phyloP scores from a whole-genome alignment of 1,140 invertebrate genomes.

The Drosophila virilis region DNA sequence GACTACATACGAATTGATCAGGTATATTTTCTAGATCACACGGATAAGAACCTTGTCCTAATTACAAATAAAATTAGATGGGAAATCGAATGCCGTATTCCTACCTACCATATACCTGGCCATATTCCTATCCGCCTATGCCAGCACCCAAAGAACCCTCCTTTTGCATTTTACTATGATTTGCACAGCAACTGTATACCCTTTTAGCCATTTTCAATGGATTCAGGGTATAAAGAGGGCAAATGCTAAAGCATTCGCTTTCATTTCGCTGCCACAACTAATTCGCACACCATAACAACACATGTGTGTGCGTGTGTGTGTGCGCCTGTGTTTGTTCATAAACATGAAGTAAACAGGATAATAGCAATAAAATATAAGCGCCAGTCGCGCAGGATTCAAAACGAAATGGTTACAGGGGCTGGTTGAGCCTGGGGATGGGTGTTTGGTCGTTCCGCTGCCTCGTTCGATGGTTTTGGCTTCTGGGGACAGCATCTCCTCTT shows the following conservation, averaged over 20 bases:
- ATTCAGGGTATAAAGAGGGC: constrained; percentile 5
- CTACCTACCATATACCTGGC: too few relatives aligned
- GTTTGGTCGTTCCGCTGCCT: constrained; percentile 7
- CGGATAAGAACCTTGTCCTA: too few relatives aligned
- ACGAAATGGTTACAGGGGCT: constrained; percentile 27
- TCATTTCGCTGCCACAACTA: constrained; percentile 78
- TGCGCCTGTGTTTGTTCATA: constrained; percentile 62
- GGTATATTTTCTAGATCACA: too few relatives aligned
- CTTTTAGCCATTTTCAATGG: too few relatives aligned
- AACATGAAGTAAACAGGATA: constrained; percentile 83
- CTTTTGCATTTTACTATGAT: too few relatives aligned
- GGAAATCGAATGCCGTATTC: too few relatives aligned
- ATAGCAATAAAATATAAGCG: constrained; percentile 84
- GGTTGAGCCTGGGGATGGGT: neutral
- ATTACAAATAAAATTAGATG: too few relatives aligned
- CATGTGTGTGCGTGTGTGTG: constrained; percentile 20
- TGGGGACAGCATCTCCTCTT: constrained; percentile 18
- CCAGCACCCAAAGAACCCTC: too few relatives aligned
- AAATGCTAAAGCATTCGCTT: constrained; percentile 54
- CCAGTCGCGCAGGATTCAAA: constrained; percentile 62
- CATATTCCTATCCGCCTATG: too few relatives aligned
- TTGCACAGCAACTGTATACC: too few relatives aligned
- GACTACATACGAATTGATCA: too few relatives aligned
- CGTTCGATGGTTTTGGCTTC: constrained; percentile 5
- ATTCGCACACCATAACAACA: constrained; percentile 73